Percentiles rank a stretch among this genome's conserved stretches.
Conservation (phyloP, 2,113 vertebrate species). For the Dinomys branickii region DNA sequence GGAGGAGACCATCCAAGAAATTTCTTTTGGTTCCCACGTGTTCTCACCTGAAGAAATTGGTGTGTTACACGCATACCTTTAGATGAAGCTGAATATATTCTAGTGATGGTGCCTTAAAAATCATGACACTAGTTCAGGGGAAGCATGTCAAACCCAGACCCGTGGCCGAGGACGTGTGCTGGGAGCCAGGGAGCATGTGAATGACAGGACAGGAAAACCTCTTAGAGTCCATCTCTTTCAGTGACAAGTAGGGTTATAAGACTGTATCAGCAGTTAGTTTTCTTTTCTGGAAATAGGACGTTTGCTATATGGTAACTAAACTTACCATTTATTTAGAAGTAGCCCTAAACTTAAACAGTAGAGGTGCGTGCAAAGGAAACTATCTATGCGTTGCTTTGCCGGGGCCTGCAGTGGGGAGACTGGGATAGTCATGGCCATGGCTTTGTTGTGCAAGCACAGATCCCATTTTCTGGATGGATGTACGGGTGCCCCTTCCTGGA, state of each 20-base stretch:
- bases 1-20: background rate
- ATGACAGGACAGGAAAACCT: background rate
- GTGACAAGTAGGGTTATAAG: background rate
- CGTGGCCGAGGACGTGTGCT: background rate
- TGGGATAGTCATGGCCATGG: background rate
- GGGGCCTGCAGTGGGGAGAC: background rate
- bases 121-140: constrained; percentile 45
- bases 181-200: background rate
- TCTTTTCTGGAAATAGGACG: background rate
- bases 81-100: constrained; percentile 38
- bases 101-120: constrained; percentile 79
- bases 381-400: background rate
- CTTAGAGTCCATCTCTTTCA: background rate
- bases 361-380: background rate
- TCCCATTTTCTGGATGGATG: background rate
- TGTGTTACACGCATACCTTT: background rate
- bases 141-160: background rate
- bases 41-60: background rate
- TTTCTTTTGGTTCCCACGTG: background rate
- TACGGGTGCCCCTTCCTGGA: background rate
- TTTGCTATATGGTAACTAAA: background rate
- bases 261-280: background rate
- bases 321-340: background rate
- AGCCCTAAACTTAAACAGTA: background rate
- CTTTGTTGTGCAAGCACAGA: constrained; percentile 71